Evolutionary conservation across 1,140 invertebrate genomes (phyloP).

Genomic region (Platyscapa corneri): DNA sequence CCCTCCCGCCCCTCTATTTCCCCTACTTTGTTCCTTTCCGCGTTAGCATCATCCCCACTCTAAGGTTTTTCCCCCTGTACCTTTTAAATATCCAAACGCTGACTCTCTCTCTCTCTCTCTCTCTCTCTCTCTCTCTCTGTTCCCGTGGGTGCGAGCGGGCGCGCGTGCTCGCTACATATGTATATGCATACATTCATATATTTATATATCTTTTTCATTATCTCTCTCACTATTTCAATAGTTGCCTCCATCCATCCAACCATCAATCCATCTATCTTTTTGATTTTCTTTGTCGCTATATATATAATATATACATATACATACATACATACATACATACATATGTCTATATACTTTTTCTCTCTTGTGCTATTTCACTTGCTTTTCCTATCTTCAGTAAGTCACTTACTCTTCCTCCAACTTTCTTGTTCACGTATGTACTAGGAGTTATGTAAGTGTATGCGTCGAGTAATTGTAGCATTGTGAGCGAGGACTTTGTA

Average conservation of each 20-base stretch:
- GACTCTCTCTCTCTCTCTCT: not conserved
- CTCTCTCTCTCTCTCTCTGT: not conserved
- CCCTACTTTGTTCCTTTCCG: not conserved
- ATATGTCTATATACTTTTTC: not conserved
- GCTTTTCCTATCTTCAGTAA: not conserved
- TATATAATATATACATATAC: not conserved
- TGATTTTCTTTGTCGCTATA: too few relatives aligned
- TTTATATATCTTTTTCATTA: too few relatives aligned
- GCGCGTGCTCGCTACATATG: too few relatives aligned
- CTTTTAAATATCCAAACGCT: conserved; percentile 10
- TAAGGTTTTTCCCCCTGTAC: not conserved
- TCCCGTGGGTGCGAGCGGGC: too few relatives aligned
- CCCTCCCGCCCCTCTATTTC: conserved; percentile 53
- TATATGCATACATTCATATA: too few relatives aligned
- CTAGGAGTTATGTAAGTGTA: not conserved
- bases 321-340: too few relatives aligned
- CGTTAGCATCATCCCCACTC: conserved; percentile 14
- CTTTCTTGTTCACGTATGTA: conserved; percentile 10
- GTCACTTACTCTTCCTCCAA: not conserved
- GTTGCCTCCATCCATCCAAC: too few relatives aligned
- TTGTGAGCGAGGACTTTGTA: not conserved
- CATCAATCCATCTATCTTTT: too few relatives aligned
- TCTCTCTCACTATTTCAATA: not conserved
- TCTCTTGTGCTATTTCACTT: not conserved
- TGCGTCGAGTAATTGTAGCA: conserved; percentile 27